These are phyloP conservation scores for Epistrophe grossulariae DNA, from an alignment of 2,888 invertebrate genomes.

Conservation along the genomic window DNA sequence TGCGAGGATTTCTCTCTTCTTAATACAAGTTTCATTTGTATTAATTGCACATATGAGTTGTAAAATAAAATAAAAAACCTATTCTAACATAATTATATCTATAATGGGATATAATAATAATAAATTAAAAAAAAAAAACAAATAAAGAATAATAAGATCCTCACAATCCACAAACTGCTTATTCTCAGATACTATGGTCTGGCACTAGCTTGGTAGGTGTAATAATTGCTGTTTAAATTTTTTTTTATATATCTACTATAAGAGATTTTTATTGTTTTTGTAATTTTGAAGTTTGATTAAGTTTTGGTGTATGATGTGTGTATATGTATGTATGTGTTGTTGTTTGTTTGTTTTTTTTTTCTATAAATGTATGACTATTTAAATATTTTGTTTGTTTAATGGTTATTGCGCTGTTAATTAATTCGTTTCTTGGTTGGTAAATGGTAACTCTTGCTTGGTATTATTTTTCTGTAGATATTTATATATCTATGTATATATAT, in stretches of 20 bases:
- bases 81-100: slow-evolving; percentile 13
- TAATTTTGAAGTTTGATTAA: slow-evolving; percentile 71
- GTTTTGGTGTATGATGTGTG: slow-evolving; percentile 63
- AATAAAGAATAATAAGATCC: slow-evolving; percentile 27
- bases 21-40: slow-evolving; percentile 7
- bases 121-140: slow-evolving; percentile 15
- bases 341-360: slow-evolving; percentile 20
- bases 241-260: slow-evolving; percentile 79
- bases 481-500: slow-evolving; percentile 29
- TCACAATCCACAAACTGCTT: slow-evolving; percentile 64
- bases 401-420: slow-evolving; percentile 73
- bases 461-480: slow-evolving; percentile 62
- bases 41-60: slow-evolving; percentile 28
- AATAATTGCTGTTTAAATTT: slow-evolving; percentile 54
- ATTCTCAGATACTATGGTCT: slow-evolving; percentile 31
- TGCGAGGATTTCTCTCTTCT: slow-evolving; percentile 29
- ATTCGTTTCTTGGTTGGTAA: slow-evolving; percentile 70
- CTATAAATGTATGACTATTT: slow-evolving; percentile 71
- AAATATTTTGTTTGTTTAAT: slow-evolving; percentile 43
- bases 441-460: slow-evolving; percentile 60
- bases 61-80: not conserved
- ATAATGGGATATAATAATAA: slow-evolving; percentile 5
- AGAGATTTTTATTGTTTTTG: slow-evolving; percentile 79
- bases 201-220: slow-evolving; percentile 48
- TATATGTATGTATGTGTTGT: slow-evolving; percentile 21